Evolutionary conservation across 1,140 invertebrate genomes (phyloP).

Genomic region (Diabrotica virgifera): DNA sequence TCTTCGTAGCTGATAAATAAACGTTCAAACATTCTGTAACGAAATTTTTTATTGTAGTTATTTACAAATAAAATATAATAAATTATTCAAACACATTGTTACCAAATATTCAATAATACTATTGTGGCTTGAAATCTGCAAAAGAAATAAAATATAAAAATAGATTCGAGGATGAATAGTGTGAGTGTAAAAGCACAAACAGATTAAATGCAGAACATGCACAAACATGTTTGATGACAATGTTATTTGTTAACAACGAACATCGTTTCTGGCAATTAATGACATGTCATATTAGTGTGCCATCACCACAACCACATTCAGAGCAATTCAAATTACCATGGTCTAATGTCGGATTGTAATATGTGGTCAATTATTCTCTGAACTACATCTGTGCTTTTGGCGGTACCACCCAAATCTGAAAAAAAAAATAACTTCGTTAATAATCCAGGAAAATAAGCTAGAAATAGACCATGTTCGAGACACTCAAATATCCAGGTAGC

Average conservation of each 20-base stretch:
- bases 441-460: too few relatives aligned
- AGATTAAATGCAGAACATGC: background rate
- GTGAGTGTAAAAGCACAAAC: background rate
- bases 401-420: constrained; percentile 62
- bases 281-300: background rate
- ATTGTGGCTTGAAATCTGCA: background rate
- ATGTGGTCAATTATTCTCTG: constrained; percentile 66
- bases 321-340: constrained; percentile 40
- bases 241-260: background rate
- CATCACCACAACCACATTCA: constrained; percentile 1
- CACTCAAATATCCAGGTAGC: too few relatives aligned
- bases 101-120: background rate
- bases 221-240: background rate
- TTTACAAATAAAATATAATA: background rate
- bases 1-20: too few relatives aligned
- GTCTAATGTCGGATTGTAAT: constrained; percentile 41
- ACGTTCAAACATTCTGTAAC: too few relatives aligned
- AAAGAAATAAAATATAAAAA: background rate
- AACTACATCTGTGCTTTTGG: constrained; percentile 67
- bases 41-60: too few relatives aligned
- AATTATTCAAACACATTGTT: background rate
- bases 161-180: background rate
- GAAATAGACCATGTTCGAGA: too few relatives aligned
- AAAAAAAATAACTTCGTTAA: constrained; percentile 12
- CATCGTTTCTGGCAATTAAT: background rate